Evolutionary conservation across 64 coral and sea anemone species (phyloP), one percentile per base, ranked within the genome.

Genomic region (Stylophora pistillata): DNA sequence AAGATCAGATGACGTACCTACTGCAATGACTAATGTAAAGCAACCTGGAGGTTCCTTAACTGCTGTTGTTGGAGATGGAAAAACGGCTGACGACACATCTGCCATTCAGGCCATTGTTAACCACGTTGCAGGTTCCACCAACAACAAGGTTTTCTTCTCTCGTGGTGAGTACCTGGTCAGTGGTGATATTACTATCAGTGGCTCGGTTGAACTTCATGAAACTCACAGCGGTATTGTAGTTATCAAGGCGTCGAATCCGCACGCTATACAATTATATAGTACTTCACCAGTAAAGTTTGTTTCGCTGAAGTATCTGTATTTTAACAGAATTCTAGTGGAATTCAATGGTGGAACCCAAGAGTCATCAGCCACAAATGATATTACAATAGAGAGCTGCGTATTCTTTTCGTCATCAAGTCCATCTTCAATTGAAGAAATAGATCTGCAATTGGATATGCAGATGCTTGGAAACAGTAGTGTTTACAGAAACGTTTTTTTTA

Each of bases 81-180:
- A 13, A 65, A 33, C n/a, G n/a, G n/a, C 30, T 2, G 86, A 88
- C 30, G 59, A 77, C 57, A 77, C 86, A 10, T 30, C 4, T 15
- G 86, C 86, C 10, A 75, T 88, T 26, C 86, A 78, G 74, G 73
- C 71, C 12, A 76, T 88, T 27, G 29, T 88, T 16, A 33, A 77
- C 72, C 56, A 37, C 9, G 53, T 54, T 31, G 53, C 55, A 75
- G 29, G 30, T 6, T 14, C 41, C 18, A 13, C 10, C 26, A 37
- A 74, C 9, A 74, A 61, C 30, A 74, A 53, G 81, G 63, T 88
- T 33, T 88, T 58, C 86, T 88, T 88, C 31, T 72, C 86, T 32
- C 86, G 72, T 41, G 86, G 86, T 30, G 53, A 58, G 58, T 88
- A 88, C 73, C n/a, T 74, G 27, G 57, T 88, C 20, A 76, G 71